Evolutionary conservation across 2,888 invertebrate genomes (phyloP).

Genomic region (Microctonus aethiopoides): DNA sequence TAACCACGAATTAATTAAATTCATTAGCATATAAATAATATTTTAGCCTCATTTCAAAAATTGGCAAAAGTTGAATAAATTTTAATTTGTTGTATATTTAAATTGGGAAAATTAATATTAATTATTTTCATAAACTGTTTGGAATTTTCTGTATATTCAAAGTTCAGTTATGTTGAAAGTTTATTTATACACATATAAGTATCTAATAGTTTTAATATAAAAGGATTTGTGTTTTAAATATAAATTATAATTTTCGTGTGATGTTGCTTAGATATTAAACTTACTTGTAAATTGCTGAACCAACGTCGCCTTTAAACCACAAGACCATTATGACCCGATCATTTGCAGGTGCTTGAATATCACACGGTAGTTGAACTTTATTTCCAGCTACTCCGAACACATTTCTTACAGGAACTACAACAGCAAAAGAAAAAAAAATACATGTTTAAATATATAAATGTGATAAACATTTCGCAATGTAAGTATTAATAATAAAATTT

Average conservation of each 20-base stretch:
- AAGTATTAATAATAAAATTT: background rate
- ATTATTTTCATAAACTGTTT: too few relatives aligned
- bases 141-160: too few relatives aligned
- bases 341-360: conserved; percentile 83
- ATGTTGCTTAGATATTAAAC: conserved; percentile 35
- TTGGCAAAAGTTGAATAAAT: too few relatives aligned
- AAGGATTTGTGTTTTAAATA: background rate
- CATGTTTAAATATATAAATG: background rate
- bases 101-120: too few relatives aligned
- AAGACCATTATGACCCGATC: conserved; percentile 89
- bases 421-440: background rate
- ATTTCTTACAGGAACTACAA: conserved; percentile 82
- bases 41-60: too few relatives aligned
- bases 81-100: too few relatives aligned
- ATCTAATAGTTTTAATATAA: background rate
- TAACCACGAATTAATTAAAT: too few relatives aligned
- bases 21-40: too few relatives aligned
- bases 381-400: conserved; percentile 85
- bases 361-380: conserved; percentile 87
- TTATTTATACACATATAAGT: too few relatives aligned
- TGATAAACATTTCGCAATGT: background rate
- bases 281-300: conserved; percentile 88
- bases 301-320: conserved; percentile 88
- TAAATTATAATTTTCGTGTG: background rate
- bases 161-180: too few relatives aligned